Evolutionary conservation across 2,888 invertebrate genomes (phyloP), one percentile per base, ranked within the genome.

Genomic region (Eumacrocentrus americanus): DNA sequence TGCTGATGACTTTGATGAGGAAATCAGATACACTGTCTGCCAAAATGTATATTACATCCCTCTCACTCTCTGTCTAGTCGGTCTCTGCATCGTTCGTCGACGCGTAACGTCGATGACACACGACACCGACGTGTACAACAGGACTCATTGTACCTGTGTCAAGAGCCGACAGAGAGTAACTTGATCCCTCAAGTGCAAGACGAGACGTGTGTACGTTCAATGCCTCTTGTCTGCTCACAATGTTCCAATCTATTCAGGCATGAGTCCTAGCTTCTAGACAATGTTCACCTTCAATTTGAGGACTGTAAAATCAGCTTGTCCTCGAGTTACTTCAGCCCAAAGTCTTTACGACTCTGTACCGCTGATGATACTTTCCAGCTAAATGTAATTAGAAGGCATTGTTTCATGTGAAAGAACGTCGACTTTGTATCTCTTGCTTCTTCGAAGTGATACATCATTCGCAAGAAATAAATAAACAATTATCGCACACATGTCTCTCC

Each of bases 21-120:
- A 56, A 47, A 56, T 22, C n/a, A 35, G 47, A 56, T 56, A 56
- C 46, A 23, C 25, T 46, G 46, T n/a, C 46, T 34, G 29, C 47
- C 22, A 47, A 47, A 56, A 47, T 47, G 22, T 56, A 29, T 38
- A n/a, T 34, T n/a, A n/a, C n/a, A n/a, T n/a, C n/a, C n/a, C n/a
- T n/a, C n/a, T n/a, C n/a, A n/a, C n/a, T n/a, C n/a, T n/a, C n/a
- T n/a, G n/a, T n/a, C n/a, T n/a, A n/a, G n/a, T n/a, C n/a, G n/a
- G n/a, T n/a, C n/a, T n/a, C n/a, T n/a, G n/a, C n/a, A n/a, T n/a
- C n/a, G n/a, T n/a, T n/a, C n/a, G n/a, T n/a, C n/a, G n/a, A n/a
- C n/a, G n/a, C n/a, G n/a, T n/a, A n/a, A 23, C 37, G 6, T 12
- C 14, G 18, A 37, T 51, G 35, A 20, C 35, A 51, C 51, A 51